phyloP scores from a whole-genome alignment of 2,113 vertebrate genomes.

The Osmerus mordax region DNA sequence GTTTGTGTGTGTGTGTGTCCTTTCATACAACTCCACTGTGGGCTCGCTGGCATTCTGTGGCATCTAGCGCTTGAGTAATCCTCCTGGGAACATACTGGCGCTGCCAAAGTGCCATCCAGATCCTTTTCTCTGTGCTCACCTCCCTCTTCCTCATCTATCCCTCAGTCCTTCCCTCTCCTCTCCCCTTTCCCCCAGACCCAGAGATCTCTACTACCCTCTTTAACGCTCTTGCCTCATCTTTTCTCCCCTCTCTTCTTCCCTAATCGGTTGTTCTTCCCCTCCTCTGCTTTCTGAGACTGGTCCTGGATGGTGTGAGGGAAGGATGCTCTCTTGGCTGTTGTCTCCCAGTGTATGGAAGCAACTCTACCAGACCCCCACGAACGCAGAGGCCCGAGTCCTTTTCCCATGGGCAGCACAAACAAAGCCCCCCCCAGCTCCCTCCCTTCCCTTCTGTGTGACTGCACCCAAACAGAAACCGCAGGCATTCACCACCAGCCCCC shows the following conservation, averaged over 20 bases:
- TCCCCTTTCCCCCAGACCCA: constrained; percentile 31
- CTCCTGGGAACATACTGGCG: constrained; percentile 71
- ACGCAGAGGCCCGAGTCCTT: constrained; percentile 35
- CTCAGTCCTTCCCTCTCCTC: constrained; percentile 33
- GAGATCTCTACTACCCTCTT: neutral
- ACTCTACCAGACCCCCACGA: constrained; percentile 55
- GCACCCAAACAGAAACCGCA: constrained; percentile 65
- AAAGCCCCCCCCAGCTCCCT: constrained; percentile 48
- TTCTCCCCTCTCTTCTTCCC: constrained; percentile 6
- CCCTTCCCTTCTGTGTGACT: constrained; percentile 66
- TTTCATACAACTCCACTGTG: constrained; percentile 54
- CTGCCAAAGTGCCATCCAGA: constrained; percentile 72
- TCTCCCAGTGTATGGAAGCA: constrained; percentile 47
- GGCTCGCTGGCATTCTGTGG: constrained; percentile 57
- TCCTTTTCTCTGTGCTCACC: constrained; percentile 41
- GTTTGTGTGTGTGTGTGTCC: constrained; percentile 25
- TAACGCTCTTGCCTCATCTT: constrained; percentile 15
- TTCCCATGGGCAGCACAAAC: constrained; percentile 66
- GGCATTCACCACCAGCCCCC: constrained; percentile 41
- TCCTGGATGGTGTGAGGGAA: constrained; percentile 41
- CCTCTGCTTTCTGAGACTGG: constrained; percentile 26
- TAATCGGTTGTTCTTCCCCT: neutral
- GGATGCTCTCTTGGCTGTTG: constrained; percentile 25
- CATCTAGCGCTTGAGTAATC: constrained; percentile 69
- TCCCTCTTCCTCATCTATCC: constrained; percentile 35